These are phyloP conservation scores for Hydrophis major DNA, from an alignment of 2,797 vertebrate species.

Conservation along the genomic window DNA sequence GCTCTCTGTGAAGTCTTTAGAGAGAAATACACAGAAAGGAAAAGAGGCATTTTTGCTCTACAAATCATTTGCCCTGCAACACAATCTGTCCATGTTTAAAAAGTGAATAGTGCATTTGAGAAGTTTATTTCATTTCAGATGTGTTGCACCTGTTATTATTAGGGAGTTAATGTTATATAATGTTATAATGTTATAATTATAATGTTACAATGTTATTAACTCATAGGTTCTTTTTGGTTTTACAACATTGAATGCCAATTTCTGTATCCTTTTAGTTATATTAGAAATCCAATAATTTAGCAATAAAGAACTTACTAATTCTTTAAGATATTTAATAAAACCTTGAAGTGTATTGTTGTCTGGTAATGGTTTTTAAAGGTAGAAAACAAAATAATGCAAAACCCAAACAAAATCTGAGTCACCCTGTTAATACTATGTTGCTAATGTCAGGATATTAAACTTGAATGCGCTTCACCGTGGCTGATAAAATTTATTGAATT, in stretches of 20 bases:
- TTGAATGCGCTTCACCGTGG: background rate
- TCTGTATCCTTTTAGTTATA: slow-evolving; percentile 6
- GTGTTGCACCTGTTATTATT: slow-evolving; percentile 54
- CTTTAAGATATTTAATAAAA: background rate
- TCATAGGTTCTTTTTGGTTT: background rate
- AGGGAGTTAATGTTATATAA: background rate
- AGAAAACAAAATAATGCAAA: background rate
- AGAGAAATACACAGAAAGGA: background rate
- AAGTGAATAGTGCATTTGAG: slow-evolving; percentile 34
- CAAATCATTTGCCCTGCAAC: slow-evolving; percentile 23
- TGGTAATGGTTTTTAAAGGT: background rate
- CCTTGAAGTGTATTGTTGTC: background rate
- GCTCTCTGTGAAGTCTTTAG: slow-evolving; percentile 35
- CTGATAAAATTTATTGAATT: background rate
- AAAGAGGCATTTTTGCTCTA: slow-evolving; percentile 1
- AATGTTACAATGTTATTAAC: background rate
- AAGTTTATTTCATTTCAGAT: slow-evolving; percentile 4
- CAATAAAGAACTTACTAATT: background rate
- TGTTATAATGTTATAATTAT: too few species aligned
- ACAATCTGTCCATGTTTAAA: slow-evolving; percentile 27
- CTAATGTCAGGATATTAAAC: slow-evolving; percentile 29
- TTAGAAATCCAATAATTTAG: background rate
- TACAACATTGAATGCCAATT: slow-evolving; percentile 29
- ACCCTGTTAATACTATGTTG: background rate
- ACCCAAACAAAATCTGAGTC: slow-evolving; percentile 7